Evolutionary conservation across 2,797 vertebrate genomes (phyloP).

Genomic region (Tenualosa ilisha): DNA sequence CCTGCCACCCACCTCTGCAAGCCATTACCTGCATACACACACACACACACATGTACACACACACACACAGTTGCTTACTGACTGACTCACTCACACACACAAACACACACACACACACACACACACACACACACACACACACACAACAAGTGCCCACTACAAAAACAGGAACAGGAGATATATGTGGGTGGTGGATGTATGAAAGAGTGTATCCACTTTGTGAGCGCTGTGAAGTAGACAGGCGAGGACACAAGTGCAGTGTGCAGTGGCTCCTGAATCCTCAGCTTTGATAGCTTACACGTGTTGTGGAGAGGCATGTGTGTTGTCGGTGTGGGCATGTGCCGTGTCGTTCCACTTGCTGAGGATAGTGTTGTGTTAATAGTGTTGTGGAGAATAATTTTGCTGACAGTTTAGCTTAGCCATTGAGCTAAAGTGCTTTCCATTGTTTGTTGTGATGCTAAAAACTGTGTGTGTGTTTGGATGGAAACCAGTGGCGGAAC

Average conservation of each 20-base stretch:
- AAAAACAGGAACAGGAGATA: neutral
- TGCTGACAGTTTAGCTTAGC: neutral
- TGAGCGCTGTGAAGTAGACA: neutral
- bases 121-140: slow-evolving; percentile 33
- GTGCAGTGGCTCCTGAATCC: neutral
- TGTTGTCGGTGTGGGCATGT: neutral
- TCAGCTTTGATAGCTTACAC: neutral
- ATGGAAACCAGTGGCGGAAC: neutral
- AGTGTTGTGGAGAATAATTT: neutral
- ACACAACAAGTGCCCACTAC: slow-evolving; percentile 21
- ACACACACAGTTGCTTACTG: too few species aligned
- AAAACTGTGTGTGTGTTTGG: neutral
- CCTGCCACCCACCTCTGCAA: slow-evolving; percentile 36
- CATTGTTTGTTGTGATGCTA: neutral
- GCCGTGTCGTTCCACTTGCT: neutral
- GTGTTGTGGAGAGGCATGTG: neutral
- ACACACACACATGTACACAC: neutral
- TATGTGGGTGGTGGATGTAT: neutral
- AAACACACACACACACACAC: neutral
- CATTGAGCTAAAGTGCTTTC: neutral
- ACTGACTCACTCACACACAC: neutral
- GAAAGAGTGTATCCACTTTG: neutral
- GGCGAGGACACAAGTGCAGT: neutral
- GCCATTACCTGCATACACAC: neutral
- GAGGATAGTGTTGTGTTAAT: neutral